A percentile compares a stretch with the other conserved stretches of the same genome.
Conservation (phyloP, 2,888 invertebrate genomes). For the Aspidiotus rigidus region DNA sequence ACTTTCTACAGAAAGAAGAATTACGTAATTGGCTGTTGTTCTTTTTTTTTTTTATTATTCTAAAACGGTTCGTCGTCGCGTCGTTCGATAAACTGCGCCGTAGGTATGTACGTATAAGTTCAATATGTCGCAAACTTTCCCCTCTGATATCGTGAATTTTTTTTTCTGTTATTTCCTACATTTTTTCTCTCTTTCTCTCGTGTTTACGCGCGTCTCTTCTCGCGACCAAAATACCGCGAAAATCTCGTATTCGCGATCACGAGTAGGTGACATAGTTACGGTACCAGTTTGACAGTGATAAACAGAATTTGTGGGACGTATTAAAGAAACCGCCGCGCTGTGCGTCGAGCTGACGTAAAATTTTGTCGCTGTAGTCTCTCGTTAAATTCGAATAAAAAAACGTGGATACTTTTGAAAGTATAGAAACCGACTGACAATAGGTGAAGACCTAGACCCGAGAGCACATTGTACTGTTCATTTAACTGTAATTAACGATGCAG, state of each 20-base stretch:
- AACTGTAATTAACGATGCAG: too few relatives aligned
- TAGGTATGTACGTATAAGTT: slow-evolving; percentile 4
- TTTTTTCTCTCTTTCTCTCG: neutral
- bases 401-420: too few relatives aligned
- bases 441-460: too few relatives aligned
- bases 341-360: neutral
- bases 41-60: neutral
- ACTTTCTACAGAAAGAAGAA: slow-evolving; percentile 24
- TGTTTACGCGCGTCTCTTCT: neutral
- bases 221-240: neutral
- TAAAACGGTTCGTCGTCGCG: too few relatives aligned
- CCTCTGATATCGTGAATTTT: neutral
- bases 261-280: too few relatives aligned
- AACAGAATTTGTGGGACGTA: too few relatives aligned
- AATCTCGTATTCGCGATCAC: neutral
- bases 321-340: neutral
- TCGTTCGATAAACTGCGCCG: too few relatives aligned
- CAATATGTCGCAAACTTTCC: slow-evolving; percentile 30
- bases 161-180: neutral
- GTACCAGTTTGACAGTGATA: too few relatives aligned
- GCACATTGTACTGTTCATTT: too few relatives aligned
- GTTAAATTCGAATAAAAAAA: too few relatives aligned
- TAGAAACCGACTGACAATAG: too few relatives aligned
- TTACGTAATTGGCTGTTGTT: slow-evolving; percentile 24
- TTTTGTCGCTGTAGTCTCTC: too few relatives aligned